Evolutionary conservation across 1,140 invertebrate genomes (phyloP).

Genomic region (Bilobella aurantiaca): DNA sequence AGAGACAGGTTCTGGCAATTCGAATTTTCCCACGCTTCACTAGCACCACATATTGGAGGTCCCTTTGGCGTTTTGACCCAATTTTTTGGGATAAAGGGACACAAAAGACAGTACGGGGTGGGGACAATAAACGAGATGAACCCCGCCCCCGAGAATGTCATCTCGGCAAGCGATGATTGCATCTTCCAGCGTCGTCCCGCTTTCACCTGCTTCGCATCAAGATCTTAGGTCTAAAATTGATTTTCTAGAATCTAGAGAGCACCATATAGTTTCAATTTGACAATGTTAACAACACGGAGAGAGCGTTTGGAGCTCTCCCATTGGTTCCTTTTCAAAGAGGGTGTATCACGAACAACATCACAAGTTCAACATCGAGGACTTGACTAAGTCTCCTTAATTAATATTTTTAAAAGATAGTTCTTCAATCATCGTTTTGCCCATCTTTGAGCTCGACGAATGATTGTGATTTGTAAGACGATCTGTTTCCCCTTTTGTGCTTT

Average conservation of each 20-base stretch:
- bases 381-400: background rate
- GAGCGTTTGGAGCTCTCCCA: background rate
- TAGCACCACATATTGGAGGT: too few relatives aligned
- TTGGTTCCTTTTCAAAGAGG: background rate
- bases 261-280: background rate
- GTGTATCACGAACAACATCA: background rate
- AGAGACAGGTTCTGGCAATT: background rate
- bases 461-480: conserved; percentile 4
- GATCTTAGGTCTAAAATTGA: background rate
- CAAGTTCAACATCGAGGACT: too few relatives aligned
- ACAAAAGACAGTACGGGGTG: too few relatives aligned
- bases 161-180: background rate
- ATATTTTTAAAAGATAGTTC: background rate
- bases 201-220: background rate
- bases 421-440: background rate
- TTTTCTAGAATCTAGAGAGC: background rate
- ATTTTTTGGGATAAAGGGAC: background rate
- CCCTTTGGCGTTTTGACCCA: background rate
- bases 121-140: too few relatives aligned
- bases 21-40: background rate
- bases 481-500: background rate
- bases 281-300: background rate
- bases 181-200: background rate
- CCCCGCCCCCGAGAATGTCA: too few relatives aligned
- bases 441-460: background rate